Conservation (phyloP, 1,140 invertebrate species). For the Schlechtendalia chinensis region DNA sequence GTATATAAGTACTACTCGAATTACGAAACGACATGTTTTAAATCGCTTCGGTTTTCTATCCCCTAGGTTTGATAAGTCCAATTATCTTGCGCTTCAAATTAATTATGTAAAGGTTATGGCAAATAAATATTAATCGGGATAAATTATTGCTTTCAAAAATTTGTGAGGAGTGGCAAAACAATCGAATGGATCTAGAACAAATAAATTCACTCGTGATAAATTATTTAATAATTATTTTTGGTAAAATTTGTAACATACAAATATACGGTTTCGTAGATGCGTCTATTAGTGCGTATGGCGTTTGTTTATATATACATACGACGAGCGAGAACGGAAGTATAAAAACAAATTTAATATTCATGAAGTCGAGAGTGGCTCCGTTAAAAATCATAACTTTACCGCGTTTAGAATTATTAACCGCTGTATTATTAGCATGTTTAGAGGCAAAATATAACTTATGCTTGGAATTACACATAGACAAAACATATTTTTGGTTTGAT, state of each 20-base stretch:
- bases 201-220: conserved; percentile 37
- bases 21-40: no score
- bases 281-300: conserved; percentile 35
- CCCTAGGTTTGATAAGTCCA: background rate
- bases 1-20: no score
- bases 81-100: no score
- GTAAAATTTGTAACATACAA: background rate
- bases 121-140: conserved; percentile 17
- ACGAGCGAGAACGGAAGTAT: background rate
- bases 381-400: conserved; percentile 53
- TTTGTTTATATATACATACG: conserved; percentile 43
- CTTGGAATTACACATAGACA: no score
- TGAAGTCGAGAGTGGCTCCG: conserved; percentile 56
- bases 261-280: background rate
- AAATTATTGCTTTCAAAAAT: background rate
- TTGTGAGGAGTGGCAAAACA: background rate
- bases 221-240: background rate
- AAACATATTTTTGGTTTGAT: no score
- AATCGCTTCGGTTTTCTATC: no score
- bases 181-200: background rate
- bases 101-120: conserved; percentile 5
- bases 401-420: no score
- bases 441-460: no score
- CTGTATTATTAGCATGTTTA: no score
- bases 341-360: conserved; percentile 52